Evolutionary conservation across 1,140 invertebrate species (phyloP).

Genomic region (Oscheius sp.): DNA sequence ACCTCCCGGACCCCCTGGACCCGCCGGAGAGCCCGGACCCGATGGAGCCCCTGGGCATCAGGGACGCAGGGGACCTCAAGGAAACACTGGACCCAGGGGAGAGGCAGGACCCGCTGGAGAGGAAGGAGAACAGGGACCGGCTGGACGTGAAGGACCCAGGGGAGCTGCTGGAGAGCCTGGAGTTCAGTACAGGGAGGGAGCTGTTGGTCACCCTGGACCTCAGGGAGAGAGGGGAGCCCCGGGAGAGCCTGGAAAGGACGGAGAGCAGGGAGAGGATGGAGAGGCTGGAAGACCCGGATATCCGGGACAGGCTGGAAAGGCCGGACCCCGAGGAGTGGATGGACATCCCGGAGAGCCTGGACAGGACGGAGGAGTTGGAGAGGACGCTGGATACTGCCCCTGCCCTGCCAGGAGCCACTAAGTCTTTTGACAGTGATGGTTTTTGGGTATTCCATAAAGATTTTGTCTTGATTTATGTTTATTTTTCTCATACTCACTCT

Average conservation of each 20-base stretch:
- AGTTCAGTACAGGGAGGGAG: slow-evolving; percentile 7
- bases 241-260: slow-evolving; percentile 24
- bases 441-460: too few relatives aligned
- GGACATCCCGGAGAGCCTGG: slow-evolving; percentile 21
- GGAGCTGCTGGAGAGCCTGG: slow-evolving; percentile 26
- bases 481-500: too few relatives aligned
- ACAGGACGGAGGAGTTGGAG: slow-evolving; percentile 18
- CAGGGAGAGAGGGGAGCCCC: slow-evolving; percentile 18
- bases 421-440: too few relatives aligned
- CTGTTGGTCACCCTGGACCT: slow-evolving; percentile 15
- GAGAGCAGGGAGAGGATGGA: slow-evolving; percentile 14
- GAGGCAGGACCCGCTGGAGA: too few relatives aligned
- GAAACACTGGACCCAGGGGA: too few relatives aligned
- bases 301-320: slow-evolving; percentile 13
- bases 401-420: slow-evolving; percentile 24
- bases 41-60: too few relatives aligned
- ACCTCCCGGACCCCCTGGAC: slow-evolving; percentile 26
- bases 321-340: slow-evolving; percentile 10
- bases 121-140: slow-evolving; percentile 21
- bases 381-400: slow-evolving; percentile 25
- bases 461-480: too few relatives aligned
- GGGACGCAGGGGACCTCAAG: too few relatives aligned
- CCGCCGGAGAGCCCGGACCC: slow-evolving; percentile 20
- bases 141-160: slow-evolving; percentile 20
- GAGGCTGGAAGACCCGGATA: slow-evolving; percentile 20